Conservation (phyloP, 2,888 invertebrate species). For the Yponomeuta sedellus region DNA sequence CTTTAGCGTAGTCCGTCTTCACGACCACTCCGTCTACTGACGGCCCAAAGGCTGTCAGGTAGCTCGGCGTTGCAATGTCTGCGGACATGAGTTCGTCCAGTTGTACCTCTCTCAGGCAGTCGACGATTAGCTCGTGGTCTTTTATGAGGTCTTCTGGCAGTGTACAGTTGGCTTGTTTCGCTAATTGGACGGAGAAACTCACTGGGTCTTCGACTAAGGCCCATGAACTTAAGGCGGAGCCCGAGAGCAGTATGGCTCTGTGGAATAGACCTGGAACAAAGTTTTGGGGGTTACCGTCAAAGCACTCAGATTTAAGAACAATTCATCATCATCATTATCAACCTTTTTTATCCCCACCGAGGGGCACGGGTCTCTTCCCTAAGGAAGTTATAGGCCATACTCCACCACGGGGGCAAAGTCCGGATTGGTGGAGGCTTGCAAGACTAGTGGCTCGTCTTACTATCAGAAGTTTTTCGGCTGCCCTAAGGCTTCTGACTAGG, state of each 20-base stretch:
- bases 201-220: conserved; percentile 92
- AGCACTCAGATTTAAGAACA: too few species aligned
- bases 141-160: conserved; percentile 88
- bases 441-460: too few species aligned
- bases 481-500: too few species aligned
- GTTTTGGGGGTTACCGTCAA: not conserved
- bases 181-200: conserved; percentile 87
- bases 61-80: conserved; percentile 87
- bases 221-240: conserved; percentile 93
- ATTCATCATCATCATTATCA: too few species aligned
- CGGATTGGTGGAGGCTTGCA: too few species aligned
- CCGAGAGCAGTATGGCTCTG: conserved; percentile 89
- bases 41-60: conserved; percentile 92
- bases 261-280: conserved; percentile 84
- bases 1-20: conserved; percentile 90
- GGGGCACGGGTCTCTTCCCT: too few species aligned
- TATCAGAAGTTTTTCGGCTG: too few species aligned
- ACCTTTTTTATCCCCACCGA: too few species aligned
- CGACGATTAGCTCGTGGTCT: conserved; percentile 90
- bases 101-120: conserved; percentile 86
- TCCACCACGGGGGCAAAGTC: too few species aligned
- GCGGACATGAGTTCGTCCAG: conserved; percentile 85
- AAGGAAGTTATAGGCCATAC: too few species aligned
- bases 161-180: conserved; percentile 88
- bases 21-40: conserved; percentile 97